phyloP scores from a whole-genome alignment of 2,113 vertebrate species.

The Nestor notabilis region DNA sequence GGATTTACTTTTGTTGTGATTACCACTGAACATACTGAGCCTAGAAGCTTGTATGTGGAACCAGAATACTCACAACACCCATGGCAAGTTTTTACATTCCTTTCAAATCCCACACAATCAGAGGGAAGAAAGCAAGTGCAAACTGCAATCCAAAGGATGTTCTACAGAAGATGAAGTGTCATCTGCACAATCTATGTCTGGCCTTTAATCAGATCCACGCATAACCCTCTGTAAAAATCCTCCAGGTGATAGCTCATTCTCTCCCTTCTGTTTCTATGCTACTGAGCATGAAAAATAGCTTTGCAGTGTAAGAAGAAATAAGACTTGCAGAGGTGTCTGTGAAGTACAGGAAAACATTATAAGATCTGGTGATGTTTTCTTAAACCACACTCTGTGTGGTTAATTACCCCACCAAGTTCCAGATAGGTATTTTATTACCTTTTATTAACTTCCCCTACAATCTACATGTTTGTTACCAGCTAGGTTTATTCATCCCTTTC shows the following conservation, averaged over 20 bases:
- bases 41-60: rapidly evolving
- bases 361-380: background rate
- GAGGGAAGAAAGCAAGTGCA: background rate
- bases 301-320: background rate
- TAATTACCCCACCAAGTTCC: background rate
- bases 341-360: background rate
- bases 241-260: background rate
- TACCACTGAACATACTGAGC: rapidly evolving
- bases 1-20: background rate
- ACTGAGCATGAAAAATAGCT: background rate
- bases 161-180: background rate
- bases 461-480: background rate
- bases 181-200: background rate
- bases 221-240: background rate
- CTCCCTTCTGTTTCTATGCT: background rate
- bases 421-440: background rate
- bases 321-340: background rate
- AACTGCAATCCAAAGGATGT: background rate
- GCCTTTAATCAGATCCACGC: rapidly evolving
- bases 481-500: background rate
- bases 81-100: background rate
- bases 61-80: background rate
- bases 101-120: background rate
- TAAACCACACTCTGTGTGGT: background rate
- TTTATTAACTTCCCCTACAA: background rate